Percentiles rank a stretch among this genome's conserved stretches.
These are phyloP conservation scores for Zaprionus lineosus DNA, from an alignment of 2,888 invertebrate genomes.

Conservation along the genomic window DNA sequence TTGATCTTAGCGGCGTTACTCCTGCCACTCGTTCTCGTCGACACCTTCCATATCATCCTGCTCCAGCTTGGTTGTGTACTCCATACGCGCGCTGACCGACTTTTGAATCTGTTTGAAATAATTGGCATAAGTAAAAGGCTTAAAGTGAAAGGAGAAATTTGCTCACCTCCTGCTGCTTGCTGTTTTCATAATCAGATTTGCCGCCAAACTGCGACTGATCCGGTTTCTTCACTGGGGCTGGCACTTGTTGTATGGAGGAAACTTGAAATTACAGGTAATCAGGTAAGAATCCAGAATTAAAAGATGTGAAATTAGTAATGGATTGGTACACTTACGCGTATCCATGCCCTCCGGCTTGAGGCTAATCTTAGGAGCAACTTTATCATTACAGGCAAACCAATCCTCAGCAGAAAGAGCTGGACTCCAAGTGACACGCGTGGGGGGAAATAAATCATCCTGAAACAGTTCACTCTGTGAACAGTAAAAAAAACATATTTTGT, in stretches of 20 bases:
- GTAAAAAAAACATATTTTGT: not conserved
- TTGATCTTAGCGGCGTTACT: conserved; percentile 65
- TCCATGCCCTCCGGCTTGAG: conserved; percentile 95
- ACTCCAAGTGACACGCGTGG: conserved; percentile 93
- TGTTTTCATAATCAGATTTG: conserved; percentile 82
- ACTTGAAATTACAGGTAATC: too few species aligned
- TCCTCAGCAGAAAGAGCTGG: conserved; percentile 88
- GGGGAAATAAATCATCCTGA: conserved; percentile 98
- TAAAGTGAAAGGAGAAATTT: too few species aligned
- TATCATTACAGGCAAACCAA: conserved; percentile 90
- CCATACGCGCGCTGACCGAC: conserved; percentile 91
- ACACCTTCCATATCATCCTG: conserved; percentile 98
- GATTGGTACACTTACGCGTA: conserved; percentile 89
- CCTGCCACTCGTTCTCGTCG: conserved; percentile 95
- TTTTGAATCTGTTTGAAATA: conserved; percentile 88
- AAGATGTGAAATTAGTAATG: too few species aligned
- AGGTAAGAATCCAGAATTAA: too few species aligned
- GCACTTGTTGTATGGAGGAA: conserved; percentile 81
- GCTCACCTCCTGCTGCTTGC: conserved; percentile 84
- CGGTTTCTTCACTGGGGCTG: conserved; percentile 66
- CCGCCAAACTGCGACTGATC: conserved; percentile 68
- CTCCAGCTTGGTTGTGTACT: conserved; percentile 91
- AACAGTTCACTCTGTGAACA: conserved; percentile 91
- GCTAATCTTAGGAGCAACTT: conserved; percentile 86
- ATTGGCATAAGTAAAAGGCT: too few species aligned